Evolutionary conservation across 2,113 vertebrate species (phyloP), one percentile per base, ranked within the genome.

Genomic region (Accipiter virgatus): DNA sequence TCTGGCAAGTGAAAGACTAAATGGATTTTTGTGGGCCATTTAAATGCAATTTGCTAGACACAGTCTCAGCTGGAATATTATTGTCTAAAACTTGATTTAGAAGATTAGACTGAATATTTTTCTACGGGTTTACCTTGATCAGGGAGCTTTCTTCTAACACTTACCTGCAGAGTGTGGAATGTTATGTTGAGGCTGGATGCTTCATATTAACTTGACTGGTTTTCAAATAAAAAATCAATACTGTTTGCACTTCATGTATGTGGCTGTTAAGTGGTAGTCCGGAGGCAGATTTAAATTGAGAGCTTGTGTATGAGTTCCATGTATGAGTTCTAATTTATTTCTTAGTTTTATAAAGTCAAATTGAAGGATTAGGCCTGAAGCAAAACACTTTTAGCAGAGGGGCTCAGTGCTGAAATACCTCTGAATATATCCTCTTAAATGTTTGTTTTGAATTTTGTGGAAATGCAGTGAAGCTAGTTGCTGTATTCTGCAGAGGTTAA

Each of bases 11-110:
- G 59, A 42, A 83, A 86, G 83, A 71, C 75, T 91, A 81, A 95
- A 81, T 89, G 75, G 88, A 81, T 95, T 96, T 92, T 92, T 96
- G 95, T 95, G 93, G 88, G 63, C 59, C 38, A 42, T 94, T 86
- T 95, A 94, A 95, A 84, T 67, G 88, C 80, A 88, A 81, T 95
- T 95, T 92, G 50, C 75, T 97, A 86, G 67, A 43, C 75, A 66
- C 20, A 27, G 88, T 84, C 93, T 92, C 91, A 91, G 72, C 67
- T 92, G 91, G 88, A 92, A 83, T 92, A 88, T 92, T 93, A 70
- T 92, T 91, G 72, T 91, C 65, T 92, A 87, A 91, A 93, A 82
- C 55, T 88, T 93, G 70, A 55, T 90, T 84, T 94, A 75, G 67
- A 89, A 85, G 72, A 91, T 92, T 73, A 93, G 38, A 56, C 38